Evolutionary conservation across 2,113 vertebrate species (phyloP).

Genomic region (Thinocorus orbignyianus): DNA sequence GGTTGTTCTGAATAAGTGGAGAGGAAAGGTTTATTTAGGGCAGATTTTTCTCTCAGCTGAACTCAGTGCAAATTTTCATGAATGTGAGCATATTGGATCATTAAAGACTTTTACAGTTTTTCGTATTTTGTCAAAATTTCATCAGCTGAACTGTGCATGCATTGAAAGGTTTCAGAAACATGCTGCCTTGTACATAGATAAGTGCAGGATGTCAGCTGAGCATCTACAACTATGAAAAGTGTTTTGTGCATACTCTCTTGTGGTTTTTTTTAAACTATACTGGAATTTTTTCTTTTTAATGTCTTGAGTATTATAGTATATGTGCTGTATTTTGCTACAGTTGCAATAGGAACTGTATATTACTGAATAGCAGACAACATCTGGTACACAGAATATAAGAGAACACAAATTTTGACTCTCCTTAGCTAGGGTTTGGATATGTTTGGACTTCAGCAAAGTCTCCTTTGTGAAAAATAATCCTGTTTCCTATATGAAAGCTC

Average conservation of each 20-base stretch:
- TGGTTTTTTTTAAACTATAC: not conserved
- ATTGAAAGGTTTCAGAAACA: not conserved
- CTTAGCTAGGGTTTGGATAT: not conserved
- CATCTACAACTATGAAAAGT: not conserved
- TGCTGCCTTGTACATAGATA: not conserved
- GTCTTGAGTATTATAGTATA: not conserved
- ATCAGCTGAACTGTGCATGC: not conserved
- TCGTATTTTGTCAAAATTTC: not conserved
- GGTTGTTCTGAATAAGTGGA: not conserved
- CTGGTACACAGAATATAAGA: slow-evolving; percentile 11
- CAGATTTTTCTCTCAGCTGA: not conserved
- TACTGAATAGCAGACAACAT: not conserved
- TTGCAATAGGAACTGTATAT: slow-evolving; percentile 38
- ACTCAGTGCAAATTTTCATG: not conserved
- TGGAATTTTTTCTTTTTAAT: not conserved
- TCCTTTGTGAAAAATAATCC: slow-evolving; percentile 25
- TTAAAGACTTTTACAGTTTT: not conserved
- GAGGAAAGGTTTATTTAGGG: not conserved
- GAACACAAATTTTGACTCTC: not conserved
- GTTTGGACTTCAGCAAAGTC: not conserved
- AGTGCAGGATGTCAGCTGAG: not conserved
- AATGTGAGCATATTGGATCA: not conserved
- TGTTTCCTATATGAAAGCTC: not conserved
- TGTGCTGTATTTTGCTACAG: not conserved
- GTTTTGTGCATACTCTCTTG: not conserved